A percentile compares a stretch with the other conserved stretches of the same genome.
Evolutionary conservation across 2,113 vertebrate species (phyloP).

Genomic region (Poecile atricapillus): DNA sequence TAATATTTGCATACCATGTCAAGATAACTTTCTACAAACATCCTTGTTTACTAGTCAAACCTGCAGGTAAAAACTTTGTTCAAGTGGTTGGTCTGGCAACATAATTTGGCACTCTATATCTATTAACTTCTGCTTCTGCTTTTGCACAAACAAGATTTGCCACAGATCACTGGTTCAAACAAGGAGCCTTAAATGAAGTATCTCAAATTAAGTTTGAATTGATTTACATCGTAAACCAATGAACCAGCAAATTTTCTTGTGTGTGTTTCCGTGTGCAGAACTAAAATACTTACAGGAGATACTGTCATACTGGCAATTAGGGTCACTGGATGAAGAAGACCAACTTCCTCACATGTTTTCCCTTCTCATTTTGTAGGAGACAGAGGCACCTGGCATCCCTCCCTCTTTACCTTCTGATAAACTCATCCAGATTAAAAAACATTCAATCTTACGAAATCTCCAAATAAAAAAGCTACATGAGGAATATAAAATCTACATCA

Average conservation of each 20-base stretch:
- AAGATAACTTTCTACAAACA: neutral
- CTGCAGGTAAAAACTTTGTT: conserved; percentile 49
- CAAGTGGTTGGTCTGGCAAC: conserved; percentile 51
- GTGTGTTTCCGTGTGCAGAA: conserved; percentile 27
- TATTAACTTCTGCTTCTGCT: conserved; percentile 64
- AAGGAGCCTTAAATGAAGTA: conserved; percentile 64
- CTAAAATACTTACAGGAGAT: conserved; percentile 56
- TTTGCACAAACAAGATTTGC: conserved; percentile 70
- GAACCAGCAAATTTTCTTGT: conserved; percentile 53
- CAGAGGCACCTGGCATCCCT: neutral
- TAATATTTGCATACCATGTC: neutral
- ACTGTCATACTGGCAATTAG: conserved; percentile 54
- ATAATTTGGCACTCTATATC: conserved; percentile 62
- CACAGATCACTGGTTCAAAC: conserved; percentile 66
- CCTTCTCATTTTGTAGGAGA: neutral
- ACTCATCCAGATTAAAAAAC: neutral
- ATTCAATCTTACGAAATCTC: neutral
- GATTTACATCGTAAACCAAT: conserved; percentile 61
- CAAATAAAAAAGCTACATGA: neutral
- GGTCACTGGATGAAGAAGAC: neutral
- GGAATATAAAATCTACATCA: neutral
- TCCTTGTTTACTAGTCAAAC: conserved; percentile 17
- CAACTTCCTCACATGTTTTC: neutral
- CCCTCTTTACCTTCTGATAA: neutral
- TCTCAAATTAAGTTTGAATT: conserved; percentile 67